Evolutionary conservation across 2,888 invertebrate genomes (phyloP), one percentile per base, ranked within the genome.

Genomic region (Gasteruption jaculator): DNA sequence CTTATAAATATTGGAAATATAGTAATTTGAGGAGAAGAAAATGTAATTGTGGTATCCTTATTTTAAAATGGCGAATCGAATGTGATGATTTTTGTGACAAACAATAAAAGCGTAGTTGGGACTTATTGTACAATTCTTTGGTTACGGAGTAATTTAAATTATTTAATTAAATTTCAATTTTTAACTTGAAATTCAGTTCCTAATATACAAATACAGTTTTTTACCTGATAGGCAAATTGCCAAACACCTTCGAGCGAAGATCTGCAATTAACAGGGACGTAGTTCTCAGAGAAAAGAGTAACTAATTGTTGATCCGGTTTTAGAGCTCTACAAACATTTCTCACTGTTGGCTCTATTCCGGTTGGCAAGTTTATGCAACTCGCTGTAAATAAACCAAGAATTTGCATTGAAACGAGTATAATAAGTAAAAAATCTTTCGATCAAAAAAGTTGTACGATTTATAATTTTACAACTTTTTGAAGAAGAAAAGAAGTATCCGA

Each of bases 161-260:
- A n/a, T n/a, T n/a, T n/a, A n/a, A n/a, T n/a, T n/a, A n/a, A n/a
- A n/a, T n/a, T n/a, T n/a, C n/a, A 32, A 6, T 15, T 26, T 37
- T 7, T 37, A 30, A 30, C 6, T 29, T 1, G 20, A 22, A 19
- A 8, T 27, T 14, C 5, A 41, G 32, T n/a, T n/a, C n/a, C n/a
- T n/a, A n/a, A n/a, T n/a, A n/a, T n/a, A n/a, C n/a, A n/a, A n/a
- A n/a, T n/a, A n/a, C n/a, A n/a, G n/a, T n/a, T 45, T 46, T 43
- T 50, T 57, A 74, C 79, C 71, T 89, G 89, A 68, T 90, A 91
- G 2, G 89, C 86, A 76, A 94, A 94, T 58, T 91, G 91, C 92
- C 92, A 94, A n/a, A 93, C 92, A 41, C 93, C 93, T 77, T 94
- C 93, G 25, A 94, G 73, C 5, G 92, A 91, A 3, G 93, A 91